Base-by-base conservation (phyloP, 2,797 vertebrate genomes). In the Chelonia mydas region DNA sequence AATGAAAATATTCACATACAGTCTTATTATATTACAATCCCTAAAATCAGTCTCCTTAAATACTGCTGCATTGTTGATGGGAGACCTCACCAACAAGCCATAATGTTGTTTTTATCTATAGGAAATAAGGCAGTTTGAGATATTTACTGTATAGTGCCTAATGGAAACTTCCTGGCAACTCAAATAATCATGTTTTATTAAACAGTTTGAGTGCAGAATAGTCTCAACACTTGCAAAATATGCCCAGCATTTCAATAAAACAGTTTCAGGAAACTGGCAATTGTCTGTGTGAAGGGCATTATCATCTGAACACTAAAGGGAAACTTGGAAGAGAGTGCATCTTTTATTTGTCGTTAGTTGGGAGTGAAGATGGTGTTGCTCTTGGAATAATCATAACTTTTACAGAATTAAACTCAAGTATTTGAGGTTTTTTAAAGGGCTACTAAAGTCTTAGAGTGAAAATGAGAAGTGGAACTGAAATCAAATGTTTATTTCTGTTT, bases 121-220 rank as follows among this genome's bases (percentile, higher is more conserved):
- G 78, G 87, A 85, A 95, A 68, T 6, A 37, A 25, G 47, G 68
- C 76, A n/a, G 10, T 4, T 50, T n/a, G 47, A 93, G 84, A 86
- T 53, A 89, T 90, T 87, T 83, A 80, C 47, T 87, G 53, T 49
- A 2, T 8, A 65, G 33, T 61, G 78, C 65, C 72, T 77, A 93
- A 96, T 7, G 84, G 87, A 55, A 92, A 86, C 50, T 74, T 90
- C 25, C 77, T 45, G 68, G 15, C 68, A 88, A 19, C 85, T 96
- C 88, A 96, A 94, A 94, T 68, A 84, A 93, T 74, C 27, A n/a
- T 3, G 5, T 54, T 50, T 27, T 90, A 84, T 76, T 90, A 88
- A 95, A 94, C 31, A 82, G 81, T 55, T 15, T 53, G 51, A 59
- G 84, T 25, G 72, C 41, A 92, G 74, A 90, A 78, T 78, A 91